Conservation (phyloP, 2,888 invertebrate genomes). For the Cerastis leucographa region DNA sequence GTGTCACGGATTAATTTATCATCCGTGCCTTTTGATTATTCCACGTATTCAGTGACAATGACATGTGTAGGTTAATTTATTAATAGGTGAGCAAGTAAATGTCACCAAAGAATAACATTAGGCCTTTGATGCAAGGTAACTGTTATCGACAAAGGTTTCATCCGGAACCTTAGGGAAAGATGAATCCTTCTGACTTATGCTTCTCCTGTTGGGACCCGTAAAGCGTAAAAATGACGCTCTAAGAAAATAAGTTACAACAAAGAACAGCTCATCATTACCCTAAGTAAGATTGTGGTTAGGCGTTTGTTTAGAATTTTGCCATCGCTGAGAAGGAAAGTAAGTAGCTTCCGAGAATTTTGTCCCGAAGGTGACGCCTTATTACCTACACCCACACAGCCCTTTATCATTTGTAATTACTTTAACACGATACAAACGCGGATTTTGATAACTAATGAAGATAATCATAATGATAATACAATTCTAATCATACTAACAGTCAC, state of each 20-base stretch:
- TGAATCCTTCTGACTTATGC: too few relatives aligned
- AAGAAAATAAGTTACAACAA: not conserved
- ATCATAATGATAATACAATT: slow-evolving; percentile 12
- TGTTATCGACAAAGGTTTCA: not conserved
- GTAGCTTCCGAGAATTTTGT: slow-evolving; percentile 22
- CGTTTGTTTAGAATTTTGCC: slow-evolving; percentile 17
- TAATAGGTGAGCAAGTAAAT: not conserved
- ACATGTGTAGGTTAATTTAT: slow-evolving; percentile 6
- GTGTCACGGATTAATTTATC: slow-evolving; percentile 30
- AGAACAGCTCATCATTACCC: slow-evolving; percentile 14
- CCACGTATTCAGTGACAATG: slow-evolving; percentile 8
- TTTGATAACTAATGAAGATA: slow-evolving; percentile 35
- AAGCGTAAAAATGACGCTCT: not conserved
- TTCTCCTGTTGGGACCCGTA: not conserved
- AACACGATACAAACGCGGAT: slow-evolving; percentile 25
- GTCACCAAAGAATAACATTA: not conserved
- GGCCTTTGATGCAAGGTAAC: not conserved
- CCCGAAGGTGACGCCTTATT: slow-evolving; percentile 11
- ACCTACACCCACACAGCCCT: not conserved
- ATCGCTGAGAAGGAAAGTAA: slow-evolving; percentile 6
- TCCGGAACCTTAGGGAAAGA: not conserved
- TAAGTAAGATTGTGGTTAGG: slow-evolving; percentile 16
- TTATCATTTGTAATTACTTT: slow-evolving; percentile 27
- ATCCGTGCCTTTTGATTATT: slow-evolving; percentile 23
- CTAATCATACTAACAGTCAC: slow-evolving; percentile 2